phyloP scores from a whole-genome alignment of 2,888 invertebrate species.

The Augochlorella aurata region DNA sequence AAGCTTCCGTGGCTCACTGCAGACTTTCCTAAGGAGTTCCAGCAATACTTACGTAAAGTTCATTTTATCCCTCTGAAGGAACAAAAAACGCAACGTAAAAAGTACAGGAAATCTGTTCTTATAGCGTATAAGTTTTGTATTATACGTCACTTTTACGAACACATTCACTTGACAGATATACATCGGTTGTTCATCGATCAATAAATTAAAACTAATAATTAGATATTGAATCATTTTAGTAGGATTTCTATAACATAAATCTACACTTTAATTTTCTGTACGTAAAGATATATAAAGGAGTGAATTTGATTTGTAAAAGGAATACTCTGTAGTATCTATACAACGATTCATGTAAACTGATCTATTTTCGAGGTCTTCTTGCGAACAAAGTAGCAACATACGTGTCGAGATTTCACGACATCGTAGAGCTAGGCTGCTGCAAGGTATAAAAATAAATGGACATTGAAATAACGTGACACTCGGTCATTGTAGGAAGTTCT shows the following conservation, averaged over 20 bases:
- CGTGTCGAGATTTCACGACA: too few species aligned
- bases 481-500: not conserved
- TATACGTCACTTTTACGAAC: not conserved
- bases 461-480: not conserved
- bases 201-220: not conserved
- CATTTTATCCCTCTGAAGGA: not conserved
- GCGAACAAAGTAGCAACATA: too few species aligned
- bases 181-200: not conserved
- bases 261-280: too few species aligned
- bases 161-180: not conserved
- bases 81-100: not conserved
- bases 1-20: constrained; percentile 4
- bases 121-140: not conserved
- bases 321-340: too few species aligned
- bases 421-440: not conserved
- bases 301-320: too few species aligned
- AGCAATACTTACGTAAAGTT: not conserved
- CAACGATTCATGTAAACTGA: too few species aligned
- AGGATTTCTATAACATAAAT: not conserved
- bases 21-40: constrained; percentile 10
- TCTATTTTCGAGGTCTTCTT: too few species aligned
- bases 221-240: not conserved
- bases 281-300: too few species aligned
- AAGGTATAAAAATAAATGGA: not conserved
- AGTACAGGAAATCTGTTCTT: not conserved